phyloP scores from a whole-genome alignment of 1,140 invertebrate genomes.

The Bombus vancouverensis region DNA sequence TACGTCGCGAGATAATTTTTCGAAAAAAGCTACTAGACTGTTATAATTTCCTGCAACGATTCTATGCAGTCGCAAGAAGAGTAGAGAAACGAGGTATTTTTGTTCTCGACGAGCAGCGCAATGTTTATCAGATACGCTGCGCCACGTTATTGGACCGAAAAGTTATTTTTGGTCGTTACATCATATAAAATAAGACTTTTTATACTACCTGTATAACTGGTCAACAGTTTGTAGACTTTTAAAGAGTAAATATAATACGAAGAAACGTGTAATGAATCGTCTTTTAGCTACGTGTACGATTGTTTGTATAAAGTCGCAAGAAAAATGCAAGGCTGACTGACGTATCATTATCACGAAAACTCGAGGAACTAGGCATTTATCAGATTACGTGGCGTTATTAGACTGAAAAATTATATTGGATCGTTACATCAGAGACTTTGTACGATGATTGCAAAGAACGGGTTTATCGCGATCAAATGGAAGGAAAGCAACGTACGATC shows the following conservation, averaged over 20 bases:
- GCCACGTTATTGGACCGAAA: not conserved
- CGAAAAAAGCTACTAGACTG: too few relatives aligned
- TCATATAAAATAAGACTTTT: not conserved
- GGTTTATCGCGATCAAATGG: conserved; percentile 2
- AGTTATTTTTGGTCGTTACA: not conserved
- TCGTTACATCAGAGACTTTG: not conserved
- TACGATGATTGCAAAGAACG: too few relatives aligned
- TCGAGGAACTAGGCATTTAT: not conserved
- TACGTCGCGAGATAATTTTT: not conserved
- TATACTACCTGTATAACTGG: not conserved
- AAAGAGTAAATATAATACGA: not conserved
- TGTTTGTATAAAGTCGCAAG: not conserved
- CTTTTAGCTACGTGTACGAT: not conserved
- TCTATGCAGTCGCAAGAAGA: not conserved
- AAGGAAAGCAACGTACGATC: not conserved
- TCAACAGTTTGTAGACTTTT: not conserved
- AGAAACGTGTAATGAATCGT: not conserved
- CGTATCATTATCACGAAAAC: not conserved
- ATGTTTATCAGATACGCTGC: not conserved
- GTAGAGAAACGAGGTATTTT: not conserved
- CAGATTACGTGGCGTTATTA: not conserved
- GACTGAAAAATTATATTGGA: not conserved
- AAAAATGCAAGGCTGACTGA: not conserved
- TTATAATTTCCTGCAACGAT: not conserved
- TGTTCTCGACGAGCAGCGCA: not conserved